Base-by-base conservation (phyloP, 2,113 vertebrate species). In the Anguilla rostrata region DNA sequence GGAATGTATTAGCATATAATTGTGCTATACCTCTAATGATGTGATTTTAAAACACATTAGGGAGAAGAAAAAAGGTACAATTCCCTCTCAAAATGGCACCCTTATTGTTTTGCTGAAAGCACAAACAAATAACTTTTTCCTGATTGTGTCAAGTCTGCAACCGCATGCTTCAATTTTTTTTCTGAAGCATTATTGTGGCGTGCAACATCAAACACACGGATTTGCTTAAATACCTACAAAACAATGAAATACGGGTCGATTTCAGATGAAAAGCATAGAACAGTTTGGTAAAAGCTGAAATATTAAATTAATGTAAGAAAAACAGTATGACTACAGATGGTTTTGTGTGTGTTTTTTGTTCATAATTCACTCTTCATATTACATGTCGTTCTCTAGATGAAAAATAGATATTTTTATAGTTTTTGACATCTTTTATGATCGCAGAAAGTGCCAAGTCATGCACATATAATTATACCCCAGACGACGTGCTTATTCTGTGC, bases 391-490 rank as follows among this genome's bases (percentile, higher is more conserved):
- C 46, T 49, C 53, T 39, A 49, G 56, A 87, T 89, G 89, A 90
- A 89, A 88, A 91, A 90, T 91, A 85, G 83, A 83, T 49, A 57
- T 84, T 90, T 88, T 87, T 87, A 89, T 89, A 63, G 39, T 57
- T 78, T 81, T 34, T 89, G 90, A 91, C 90, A 85, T 80, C 56
- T 78, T 75, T 86, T 78, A 87, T 82, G 43, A 88, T 88, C 84
- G 57, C 86, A 78, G 83, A 81, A 90, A 89, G 85, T 86, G 89
- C 90, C 88, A 84, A 87, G 88, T 88, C 90, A 91, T 89, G 89
- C 85, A 75, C 88, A 56, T 63, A 56, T 84, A 78, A 86, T 88
- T 85, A 84, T 85, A 79, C 71, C 75, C 84, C 53, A 85, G 75
- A 84, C 57, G 87, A 87, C 56, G 84, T n/a, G 12, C 80, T 75